A percentile compares a stretch with the other conserved stretches of the same genome.
Evolutionary conservation across 2,888 invertebrate genomes (phyloP).

Genomic region (Drosophila lutescens): DNA sequence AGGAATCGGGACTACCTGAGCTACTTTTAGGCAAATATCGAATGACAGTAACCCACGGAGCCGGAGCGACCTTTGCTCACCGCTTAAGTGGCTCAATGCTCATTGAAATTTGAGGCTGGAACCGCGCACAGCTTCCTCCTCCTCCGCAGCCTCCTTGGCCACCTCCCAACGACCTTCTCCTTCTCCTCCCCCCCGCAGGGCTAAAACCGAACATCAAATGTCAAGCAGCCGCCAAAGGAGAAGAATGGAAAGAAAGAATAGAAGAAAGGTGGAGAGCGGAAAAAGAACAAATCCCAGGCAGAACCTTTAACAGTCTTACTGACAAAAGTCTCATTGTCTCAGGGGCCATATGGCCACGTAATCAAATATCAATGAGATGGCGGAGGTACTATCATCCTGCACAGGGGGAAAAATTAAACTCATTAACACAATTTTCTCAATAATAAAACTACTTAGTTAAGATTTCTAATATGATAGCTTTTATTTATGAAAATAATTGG

Average conservation of each 20-base stretch:
- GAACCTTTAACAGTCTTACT: conserved; percentile 15
- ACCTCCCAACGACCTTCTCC: not conserved
- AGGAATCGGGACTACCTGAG: conserved; percentile 55
- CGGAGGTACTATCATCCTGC: conserved; percentile 1
- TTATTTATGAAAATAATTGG: too few relatives aligned
- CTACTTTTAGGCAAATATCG: conserved; percentile 56
- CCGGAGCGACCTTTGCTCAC: conserved; percentile 7
- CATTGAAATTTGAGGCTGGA: conserved; percentile 69
- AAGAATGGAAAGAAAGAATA: conserved; percentile 12
- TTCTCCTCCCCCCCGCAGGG: not conserved
- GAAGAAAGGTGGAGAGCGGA: conserved; percentile 10
- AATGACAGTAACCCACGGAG: conserved; percentile 57
- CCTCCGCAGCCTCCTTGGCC: conserved; percentile 9
- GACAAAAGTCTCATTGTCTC: conserved; percentile 58
- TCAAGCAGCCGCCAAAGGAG: conserved; percentile 53
- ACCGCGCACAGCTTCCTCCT: conserved; percentile 18
- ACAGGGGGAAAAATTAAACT: not conserved
- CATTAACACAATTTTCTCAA: not conserved
- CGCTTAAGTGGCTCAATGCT: conserved; percentile 67
- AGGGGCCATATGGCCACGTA: conserved; percentile 33
- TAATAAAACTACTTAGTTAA: too few relatives aligned
- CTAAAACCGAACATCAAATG: conserved; percentile 63
- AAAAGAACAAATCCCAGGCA: conserved; percentile 9
- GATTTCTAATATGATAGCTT: too few relatives aligned
- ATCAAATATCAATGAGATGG: conserved; percentile 71